These are phyloP conservation scores for Platycercus adscitus DNA, from an alignment of 2,113 vertebrate genomes.

Conservation along the genomic window DNA sequence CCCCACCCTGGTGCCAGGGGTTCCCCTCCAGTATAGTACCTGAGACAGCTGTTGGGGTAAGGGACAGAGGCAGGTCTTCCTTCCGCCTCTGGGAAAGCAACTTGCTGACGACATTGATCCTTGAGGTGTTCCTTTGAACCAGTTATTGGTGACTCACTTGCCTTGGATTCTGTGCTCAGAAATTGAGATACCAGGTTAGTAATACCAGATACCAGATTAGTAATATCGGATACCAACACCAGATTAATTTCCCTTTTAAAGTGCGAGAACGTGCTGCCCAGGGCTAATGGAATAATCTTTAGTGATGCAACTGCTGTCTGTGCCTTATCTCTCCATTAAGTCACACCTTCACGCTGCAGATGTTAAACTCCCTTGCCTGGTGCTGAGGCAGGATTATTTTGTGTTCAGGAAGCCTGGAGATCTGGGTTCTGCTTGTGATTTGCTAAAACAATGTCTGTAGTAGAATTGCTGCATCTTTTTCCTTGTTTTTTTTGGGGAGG, in stretches of 20 bases:
- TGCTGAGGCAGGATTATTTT: constrained; percentile 12
- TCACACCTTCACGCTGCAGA: not conserved
- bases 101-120: fast-evolving
- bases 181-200: not conserved
- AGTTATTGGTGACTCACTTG: not conserved
- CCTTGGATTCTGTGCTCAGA: not conserved
- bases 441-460: not conserved
- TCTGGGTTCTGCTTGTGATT: not conserved
- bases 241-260: not conserved
- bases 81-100: not conserved
- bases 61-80: not conserved
- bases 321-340: not conserved
- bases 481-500: fast-evolving
- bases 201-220: not conserved
- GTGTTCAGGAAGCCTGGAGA: not conserved
- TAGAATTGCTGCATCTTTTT: not conserved
- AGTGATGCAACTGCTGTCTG: constrained; percentile 17
- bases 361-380: not conserved
- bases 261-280: not conserved
- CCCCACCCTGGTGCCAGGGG: not conserved
- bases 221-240: not conserved
- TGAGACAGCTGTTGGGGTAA: not conserved
- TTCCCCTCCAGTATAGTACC: not conserved
- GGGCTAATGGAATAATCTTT: constrained; percentile 15
- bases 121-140: not conserved